Conservation (phyloP, 2,797 vertebrate genomes). For the Darevskia mixta region DNA sequence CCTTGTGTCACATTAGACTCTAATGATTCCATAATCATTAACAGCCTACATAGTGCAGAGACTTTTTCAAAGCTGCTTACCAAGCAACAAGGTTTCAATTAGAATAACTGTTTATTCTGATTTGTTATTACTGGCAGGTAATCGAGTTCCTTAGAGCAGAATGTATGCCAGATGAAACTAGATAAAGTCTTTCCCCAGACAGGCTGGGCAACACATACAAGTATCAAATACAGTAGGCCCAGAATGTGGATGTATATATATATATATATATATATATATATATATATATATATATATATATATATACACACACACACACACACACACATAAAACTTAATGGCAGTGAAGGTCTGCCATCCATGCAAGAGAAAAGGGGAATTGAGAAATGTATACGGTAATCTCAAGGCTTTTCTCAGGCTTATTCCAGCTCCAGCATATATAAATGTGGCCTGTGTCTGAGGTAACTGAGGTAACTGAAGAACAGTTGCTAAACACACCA, state of each 20-base stretch:
- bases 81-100: slow-evolving; percentile 49
- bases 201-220: not conserved
- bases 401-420: too few relatives aligned
- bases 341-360: not conserved
- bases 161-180: not conserved
- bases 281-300: too few relatives aligned
- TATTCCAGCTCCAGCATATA: not conserved
- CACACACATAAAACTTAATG: not conserved
- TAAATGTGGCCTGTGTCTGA: not conserved
- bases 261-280: too few relatives aligned
- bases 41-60: slow-evolving; percentile 39
- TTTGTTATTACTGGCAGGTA: slow-evolving; percentile 37
- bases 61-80: slow-evolving; percentile 16
- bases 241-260: too few relatives aligned
- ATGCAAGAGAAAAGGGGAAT: too few relatives aligned
- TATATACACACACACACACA: too few relatives aligned
- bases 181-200: not conserved
- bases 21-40: slow-evolving; percentile 72
- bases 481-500: too few relatives aligned
- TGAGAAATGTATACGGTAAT: too few relatives aligned
- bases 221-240: not conserved
- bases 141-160: slow-evolving; percentile 4
- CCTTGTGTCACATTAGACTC: slow-evolving; percentile 52
- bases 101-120: slow-evolving; percentile 25
- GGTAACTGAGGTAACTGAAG: not conserved